Conservation (phyloP, 2,888 invertebrate species). For the Laothoe populi region DNA sequence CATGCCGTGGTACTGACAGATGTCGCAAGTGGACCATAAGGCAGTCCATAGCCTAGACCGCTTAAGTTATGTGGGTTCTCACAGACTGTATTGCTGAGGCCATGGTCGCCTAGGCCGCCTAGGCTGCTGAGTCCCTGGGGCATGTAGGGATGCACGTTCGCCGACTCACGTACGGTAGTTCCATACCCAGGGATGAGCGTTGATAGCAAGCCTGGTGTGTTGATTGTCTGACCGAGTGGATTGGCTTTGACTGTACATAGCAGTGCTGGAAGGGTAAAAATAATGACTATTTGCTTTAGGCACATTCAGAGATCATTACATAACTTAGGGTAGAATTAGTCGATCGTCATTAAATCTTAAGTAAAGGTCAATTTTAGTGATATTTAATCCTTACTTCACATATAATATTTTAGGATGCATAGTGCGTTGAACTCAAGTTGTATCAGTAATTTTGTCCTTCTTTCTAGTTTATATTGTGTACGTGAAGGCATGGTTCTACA, state of each 20-base stretch:
- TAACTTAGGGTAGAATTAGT: too few relatives aligned
- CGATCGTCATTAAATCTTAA: too few relatives aligned
- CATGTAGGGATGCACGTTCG: conserved; percentile 18
- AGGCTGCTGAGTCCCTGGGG: background rate
- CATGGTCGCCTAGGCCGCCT: background rate
- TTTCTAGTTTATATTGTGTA: too few relatives aligned
- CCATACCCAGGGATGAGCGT: conserved; percentile 3
- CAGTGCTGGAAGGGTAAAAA: conserved; percentile 55
- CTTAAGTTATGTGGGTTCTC: conserved; percentile 13
- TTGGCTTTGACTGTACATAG: conserved; percentile 53
- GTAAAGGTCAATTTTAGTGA: too few relatives aligned
- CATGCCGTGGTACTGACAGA: conserved; percentile 37
- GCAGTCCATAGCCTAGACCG: background rate
- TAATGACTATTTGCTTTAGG: too few relatives aligned
- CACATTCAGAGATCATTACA: too few relatives aligned
- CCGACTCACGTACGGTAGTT: conserved; percentile 32
- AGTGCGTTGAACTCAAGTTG: too few relatives aligned
- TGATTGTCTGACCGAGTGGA: conserved; percentile 47
- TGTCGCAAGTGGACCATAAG: background rate
- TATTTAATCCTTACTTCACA: too few relatives aligned
- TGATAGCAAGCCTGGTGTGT: conserved; percentile 26
- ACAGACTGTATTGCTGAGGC: background rate
- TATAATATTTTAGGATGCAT: too few relatives aligned
- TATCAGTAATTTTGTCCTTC: too few relatives aligned
- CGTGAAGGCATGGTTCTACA: too few relatives aligned